Base-by-base conservation (phyloP, 2,797 vertebrate species). In the Gymnoscopelus braueri region DNA sequence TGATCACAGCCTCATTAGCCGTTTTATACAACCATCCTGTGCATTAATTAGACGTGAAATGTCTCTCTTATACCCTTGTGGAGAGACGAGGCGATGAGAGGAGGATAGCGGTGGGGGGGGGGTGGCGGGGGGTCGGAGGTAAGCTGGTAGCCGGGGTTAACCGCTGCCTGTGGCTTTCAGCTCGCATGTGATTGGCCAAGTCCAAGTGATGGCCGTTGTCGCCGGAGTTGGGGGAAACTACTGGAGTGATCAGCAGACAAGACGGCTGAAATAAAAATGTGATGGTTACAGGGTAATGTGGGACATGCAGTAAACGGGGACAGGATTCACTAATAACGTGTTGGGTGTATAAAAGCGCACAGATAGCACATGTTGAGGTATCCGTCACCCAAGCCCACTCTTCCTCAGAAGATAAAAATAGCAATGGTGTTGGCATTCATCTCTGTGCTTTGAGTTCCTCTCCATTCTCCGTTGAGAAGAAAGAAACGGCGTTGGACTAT, bases 41-140 rank as follows among this genome's bases (percentile, higher is more conserved):
- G 94, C 95, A 95, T 97, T 97, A 96, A 97, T 98, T 96, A 95
- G 94, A 95, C 92, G 92, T 93, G 95, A 95, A 96, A 95, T 93
- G 86, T 95, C 93, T 94, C 89, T 92, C 92, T 95, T 95, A 94
- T 80, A 60, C 84, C 87, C 84, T 83, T 79, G 79, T 65, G 81
- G 72, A 65, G 71, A 57, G 71, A 19, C 19, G 19, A 77, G 84
- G 74, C 39, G 39, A 9, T 44, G 87, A 90, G 87, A 91, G 87
- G 83, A 82, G 90, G 88, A n/a, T n/a, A n/a, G n/a, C n/a, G n/a
- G n/a, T n/a, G 85, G 85, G 89, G 83, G 67, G 56, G 87, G 93
- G 87, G 87, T 90, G 84, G 77, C 63, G 88, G 87, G 88, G 89
- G 83, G 84, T 83, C 85, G 93, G 91, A 83, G 91, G 87, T 88